Conservation (phyloP, 2,888 invertebrate genomes). For the Athalia cordata region DNA sequence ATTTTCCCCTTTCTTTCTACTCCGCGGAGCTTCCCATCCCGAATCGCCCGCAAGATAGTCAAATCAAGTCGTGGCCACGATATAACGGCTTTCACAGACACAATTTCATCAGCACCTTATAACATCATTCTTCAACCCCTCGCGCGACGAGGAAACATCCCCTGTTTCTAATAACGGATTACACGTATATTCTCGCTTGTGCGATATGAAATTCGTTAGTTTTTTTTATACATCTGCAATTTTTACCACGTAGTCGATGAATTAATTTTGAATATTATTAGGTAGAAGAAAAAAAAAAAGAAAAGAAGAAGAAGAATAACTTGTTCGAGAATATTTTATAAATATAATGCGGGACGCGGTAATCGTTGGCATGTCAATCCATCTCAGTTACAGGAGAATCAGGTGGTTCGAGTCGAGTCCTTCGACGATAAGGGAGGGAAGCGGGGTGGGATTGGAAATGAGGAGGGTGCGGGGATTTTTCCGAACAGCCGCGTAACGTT, state of each 20-base stretch:
- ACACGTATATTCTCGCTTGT: no score
- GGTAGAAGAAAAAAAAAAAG: no score
- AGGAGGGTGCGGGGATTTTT: neutral
- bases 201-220: no score
- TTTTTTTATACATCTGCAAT: no score
- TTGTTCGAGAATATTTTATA: neutral
- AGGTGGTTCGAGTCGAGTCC: conserved; percentile 53
- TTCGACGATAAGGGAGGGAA: conserved; percentile 52
- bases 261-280: no score
- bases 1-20: conserved; percentile 59
- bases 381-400: conserved; percentile 69
- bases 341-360: neutral
- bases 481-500: neutral
- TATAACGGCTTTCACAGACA: conserved; percentile 9
- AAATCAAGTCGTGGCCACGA: conserved; percentile 28
- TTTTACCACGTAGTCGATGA: no score
- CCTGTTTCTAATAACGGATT: no score
- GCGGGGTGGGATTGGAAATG: conserved; percentile 33
- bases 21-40: conserved; percentile 58
- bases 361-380: conserved; percentile 56
- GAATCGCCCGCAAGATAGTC: conserved; percentile 54
- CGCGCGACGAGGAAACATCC: neutral
- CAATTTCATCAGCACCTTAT: neutral
- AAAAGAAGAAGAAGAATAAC: no score
- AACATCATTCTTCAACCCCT: neutral